phyloP scores from a whole-genome alignment of 37 sponge, comb jelly and placozoan species.

The Tethya wilhelma region DNA sequence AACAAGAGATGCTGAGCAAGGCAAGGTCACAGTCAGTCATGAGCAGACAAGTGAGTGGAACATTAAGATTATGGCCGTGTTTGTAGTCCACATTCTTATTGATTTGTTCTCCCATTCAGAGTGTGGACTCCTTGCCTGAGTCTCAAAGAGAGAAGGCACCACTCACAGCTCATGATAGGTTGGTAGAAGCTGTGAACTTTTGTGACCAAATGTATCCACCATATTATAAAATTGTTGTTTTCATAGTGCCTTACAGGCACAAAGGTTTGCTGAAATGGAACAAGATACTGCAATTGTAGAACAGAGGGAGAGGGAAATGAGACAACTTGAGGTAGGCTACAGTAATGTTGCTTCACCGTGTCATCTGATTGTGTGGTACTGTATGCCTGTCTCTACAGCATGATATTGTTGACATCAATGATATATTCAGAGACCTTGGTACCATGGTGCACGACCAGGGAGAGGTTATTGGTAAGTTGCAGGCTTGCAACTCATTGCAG shows the following conservation, averaged over 20 bases:
- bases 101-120: background rate
- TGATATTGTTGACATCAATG: conserved; percentile 86
- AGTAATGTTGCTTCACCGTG: background rate
- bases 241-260: conserved; percentile 12
- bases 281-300: conserved; percentile 23
- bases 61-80: background rate
- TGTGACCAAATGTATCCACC: too few species aligned
- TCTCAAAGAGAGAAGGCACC: conserved; percentile 11
- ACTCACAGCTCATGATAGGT: conserved; percentile 9
- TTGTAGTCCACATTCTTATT: background rate
- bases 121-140: conserved; percentile 17
- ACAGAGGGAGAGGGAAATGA: conserved; percentile 57
- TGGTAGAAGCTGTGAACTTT: too few species aligned
- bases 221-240: background rate
- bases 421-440: conserved; percentile 87
- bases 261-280: conserved; percentile 11
- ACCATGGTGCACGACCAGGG: conserved; percentile 93
- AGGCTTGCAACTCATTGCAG: background rate
- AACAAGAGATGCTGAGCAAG: conserved; percentile 34
- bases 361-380: background rate
- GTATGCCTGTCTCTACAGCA: conserved; percentile 30
- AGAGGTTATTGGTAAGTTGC: conserved; percentile 81
- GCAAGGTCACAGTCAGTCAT: conserved; percentile 30
- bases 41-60: background rate
- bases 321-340: conserved; percentile 59